Percentiles rank a stretch among this genome's conserved stretches.
Evolutionary conservation across 2,113 vertebrate species (phyloP).

Genomic region (Pterocles orientalis): DNA sequence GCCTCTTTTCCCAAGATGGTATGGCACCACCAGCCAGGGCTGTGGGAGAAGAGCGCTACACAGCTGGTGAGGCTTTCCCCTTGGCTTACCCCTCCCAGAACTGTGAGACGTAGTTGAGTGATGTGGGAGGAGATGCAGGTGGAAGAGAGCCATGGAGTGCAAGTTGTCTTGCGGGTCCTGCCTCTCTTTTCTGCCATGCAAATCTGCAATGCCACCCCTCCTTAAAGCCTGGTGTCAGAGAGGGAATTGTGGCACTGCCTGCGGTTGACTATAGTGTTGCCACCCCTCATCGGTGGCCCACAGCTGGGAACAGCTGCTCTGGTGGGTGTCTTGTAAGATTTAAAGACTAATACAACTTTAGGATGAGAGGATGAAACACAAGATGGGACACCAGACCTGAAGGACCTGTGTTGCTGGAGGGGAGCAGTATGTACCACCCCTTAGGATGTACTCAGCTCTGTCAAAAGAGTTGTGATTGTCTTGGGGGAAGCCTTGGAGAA

Average conservation of each 20-base stretch:
- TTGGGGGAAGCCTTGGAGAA: not conserved
- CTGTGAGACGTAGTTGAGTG: not conserved
- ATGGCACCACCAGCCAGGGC: not conserved
- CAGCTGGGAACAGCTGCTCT: not conserved
- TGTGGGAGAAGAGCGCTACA: not conserved
- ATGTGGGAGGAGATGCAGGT: not conserved
- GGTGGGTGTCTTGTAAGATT: not conserved
- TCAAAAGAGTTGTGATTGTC: fast-evolving
- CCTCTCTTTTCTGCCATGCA: not conserved
- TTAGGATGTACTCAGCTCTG: not conserved
- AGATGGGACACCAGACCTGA: not conserved
- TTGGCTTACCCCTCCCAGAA: not conserved
- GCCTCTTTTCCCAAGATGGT: not conserved
- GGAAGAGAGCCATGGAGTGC: too few species aligned
- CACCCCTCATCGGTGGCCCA: fast-evolving
- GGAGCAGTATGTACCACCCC: not conserved
- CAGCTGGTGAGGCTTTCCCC: not conserved
- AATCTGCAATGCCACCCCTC: not conserved
- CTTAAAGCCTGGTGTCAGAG: not conserved
- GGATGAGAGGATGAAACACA: not conserved
- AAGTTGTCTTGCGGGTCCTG: not conserved
- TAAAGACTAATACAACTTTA: not conserved
- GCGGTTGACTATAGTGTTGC: not conserved
- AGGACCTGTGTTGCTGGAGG: not conserved
- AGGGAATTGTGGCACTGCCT: not conserved